Evolutionary conservation across 2,888 invertebrate species (phyloP).

Genomic region (Erannis defoliaria): DNA sequence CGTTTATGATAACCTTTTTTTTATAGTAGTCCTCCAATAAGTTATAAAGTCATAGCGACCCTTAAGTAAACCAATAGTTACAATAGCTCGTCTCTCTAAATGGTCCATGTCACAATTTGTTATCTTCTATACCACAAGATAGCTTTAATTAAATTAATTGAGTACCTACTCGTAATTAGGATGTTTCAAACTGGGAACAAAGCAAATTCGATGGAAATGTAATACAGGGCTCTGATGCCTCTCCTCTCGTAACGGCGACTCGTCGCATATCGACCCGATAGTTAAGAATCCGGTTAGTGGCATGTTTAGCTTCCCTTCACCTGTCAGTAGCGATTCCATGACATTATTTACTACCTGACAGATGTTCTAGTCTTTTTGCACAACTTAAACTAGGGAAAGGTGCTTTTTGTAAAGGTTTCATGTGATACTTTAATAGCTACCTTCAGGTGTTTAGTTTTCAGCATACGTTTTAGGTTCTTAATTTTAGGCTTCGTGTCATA

Average conservation of each 20-base stretch:
- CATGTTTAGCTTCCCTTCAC: conserved; percentile 16
- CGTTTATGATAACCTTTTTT: background rate
- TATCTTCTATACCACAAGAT: conserved; percentile 38
- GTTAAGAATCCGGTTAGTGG: conserved; percentile 17
- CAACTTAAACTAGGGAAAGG: conserved; percentile 76
- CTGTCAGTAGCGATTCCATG: conserved; percentile 68
- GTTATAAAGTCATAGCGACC: background rate
- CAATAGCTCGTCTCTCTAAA: conserved; percentile 23
- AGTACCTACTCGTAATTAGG: conserved; percentile 36
- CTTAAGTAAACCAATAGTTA: conserved; percentile 1
- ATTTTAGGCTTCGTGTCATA: conserved; percentile 83
- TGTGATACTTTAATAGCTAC: conserved; percentile 69
- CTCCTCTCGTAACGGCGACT: background rate
- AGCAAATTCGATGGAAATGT: conserved; percentile 26
- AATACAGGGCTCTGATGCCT: conserved; percentile 27
- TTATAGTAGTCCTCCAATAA: conserved; percentile 2
- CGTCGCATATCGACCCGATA: background rate
- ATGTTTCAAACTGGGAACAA: conserved; percentile 36
- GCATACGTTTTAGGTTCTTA: conserved; percentile 63
- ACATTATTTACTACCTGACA: conserved; percentile 70
- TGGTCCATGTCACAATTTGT: conserved; percentile 31
- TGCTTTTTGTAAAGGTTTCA: conserved; percentile 80
- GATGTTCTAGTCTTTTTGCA: conserved; percentile 84
- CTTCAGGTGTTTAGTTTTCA: conserved; percentile 57
- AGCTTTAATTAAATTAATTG: conserved; percentile 44